Base-by-base conservation (phyloP, 2,113 vertebrate species). In the Nesoenas mayeri region DNA sequence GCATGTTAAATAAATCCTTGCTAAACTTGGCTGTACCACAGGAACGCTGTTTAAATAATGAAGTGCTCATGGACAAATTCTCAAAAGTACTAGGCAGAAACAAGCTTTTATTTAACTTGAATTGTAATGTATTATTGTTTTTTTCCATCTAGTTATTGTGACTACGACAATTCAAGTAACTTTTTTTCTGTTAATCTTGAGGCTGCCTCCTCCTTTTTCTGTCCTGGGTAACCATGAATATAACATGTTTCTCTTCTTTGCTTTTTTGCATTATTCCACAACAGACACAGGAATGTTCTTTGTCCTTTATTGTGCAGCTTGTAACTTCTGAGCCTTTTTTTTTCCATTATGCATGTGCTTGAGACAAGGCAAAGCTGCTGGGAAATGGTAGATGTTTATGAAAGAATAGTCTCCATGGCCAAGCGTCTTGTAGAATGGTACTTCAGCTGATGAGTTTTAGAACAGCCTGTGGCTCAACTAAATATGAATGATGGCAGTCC, bases 1-100 rank as follows among this genome's bases (percentile, higher is more conserved):
- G 91, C 79, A 93, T 90, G 72, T 91, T 96, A 95, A 96, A 94
- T 96, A 97, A 91, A 93, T 94, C 72, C 82, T 88, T 91, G 93
- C 92, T 91, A 90, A 96, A 94, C 85, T 94, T 93, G 92, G 90
- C 82, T 78, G 34, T 95, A 40, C 51, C 79, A 78, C 79, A 88
- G 60, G 82, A 90, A 86, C 0, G 0, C 38, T 69, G 83, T 81
- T 95, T 95, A 96, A 95, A 88, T 96, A 96, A 89, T 34, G 1
- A 93, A 93, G 44, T 72, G 83, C 50, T 93, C 70, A 86, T 72
- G 70, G 88, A 92, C 60, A 94, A 86, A 94, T 91, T 89, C 69
- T 84, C 77, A 64, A 50, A 93, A 84, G 57, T 72, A 61, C 78
- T 73, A 80, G 64, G 40, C 24, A 93, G 66, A 95, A 96, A 58